Conservation (phyloP, 2,113 vertebrate species). For the Poecile atricapillus region DNA sequence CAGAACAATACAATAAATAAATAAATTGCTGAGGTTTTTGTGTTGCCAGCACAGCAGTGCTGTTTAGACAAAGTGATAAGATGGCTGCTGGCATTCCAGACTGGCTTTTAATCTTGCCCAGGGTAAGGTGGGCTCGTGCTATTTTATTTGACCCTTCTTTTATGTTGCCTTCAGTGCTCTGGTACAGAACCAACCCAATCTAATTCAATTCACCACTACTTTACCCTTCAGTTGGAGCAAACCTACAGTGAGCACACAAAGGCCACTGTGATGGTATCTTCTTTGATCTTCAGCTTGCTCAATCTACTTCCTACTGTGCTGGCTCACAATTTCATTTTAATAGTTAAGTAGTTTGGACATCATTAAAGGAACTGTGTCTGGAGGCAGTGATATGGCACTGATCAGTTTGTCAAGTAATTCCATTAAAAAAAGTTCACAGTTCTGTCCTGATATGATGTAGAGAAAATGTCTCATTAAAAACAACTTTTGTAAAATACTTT, state of each 20-base stretch:
- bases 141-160: slow-evolving; percentile 39
- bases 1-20: background rate
- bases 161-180: background rate
- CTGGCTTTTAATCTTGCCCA: background rate
- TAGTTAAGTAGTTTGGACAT: slow-evolving; percentile 69
- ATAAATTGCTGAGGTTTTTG: background rate
- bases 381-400: slow-evolving; percentile 64
- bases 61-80: background rate
- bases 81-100: background rate
- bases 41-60: background rate
- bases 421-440: slow-evolving; percentile 66
- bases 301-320: slow-evolving; percentile 58
- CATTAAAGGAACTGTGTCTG: slow-evolving; percentile 68
- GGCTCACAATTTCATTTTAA: slow-evolving; percentile 69
- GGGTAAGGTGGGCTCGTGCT: background rate
- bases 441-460: slow-evolving; percentile 58
- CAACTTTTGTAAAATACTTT: slow-evolving; percentile 67
- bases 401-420: slow-evolving; percentile 62
- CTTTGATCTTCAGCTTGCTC: slow-evolving; percentile 58
- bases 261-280: slow-evolving; percentile 57
- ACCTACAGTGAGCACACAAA: slow-evolving; percentile 38
- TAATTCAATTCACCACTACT: slow-evolving; percentile 35
- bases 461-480: slow-evolving; percentile 67
- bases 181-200: slow-evolving; percentile 14
- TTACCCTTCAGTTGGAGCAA: slow-evolving; percentile 57